Evolutionary conservation across 2,888 invertebrate species (phyloP).

Genomic region (Calephelis perditalis): DNA sequence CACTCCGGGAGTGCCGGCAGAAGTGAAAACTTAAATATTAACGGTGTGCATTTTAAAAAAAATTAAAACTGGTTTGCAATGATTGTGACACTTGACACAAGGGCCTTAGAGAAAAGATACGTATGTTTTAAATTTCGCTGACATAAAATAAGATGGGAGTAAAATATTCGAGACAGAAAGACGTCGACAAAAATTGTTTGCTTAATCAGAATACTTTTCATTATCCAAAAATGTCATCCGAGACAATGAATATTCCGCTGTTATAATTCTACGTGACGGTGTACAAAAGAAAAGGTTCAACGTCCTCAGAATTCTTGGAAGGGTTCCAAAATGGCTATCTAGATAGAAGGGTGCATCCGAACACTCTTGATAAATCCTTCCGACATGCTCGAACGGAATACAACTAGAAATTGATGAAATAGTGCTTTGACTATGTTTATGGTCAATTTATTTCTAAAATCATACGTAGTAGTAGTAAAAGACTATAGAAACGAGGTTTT

Average conservation of each 20-base stretch:
- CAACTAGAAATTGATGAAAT: neutral
- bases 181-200: neutral
- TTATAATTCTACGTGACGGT: neutral
- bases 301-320: neutral
- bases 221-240: neutral
- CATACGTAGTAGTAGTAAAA: too few relatives aligned
- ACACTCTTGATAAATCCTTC: constrained; percentile 1
- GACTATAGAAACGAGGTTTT: too few relatives aligned
- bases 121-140: too few relatives aligned
- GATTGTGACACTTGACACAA: too few relatives aligned
- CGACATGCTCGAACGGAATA: neutral
- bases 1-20: too few relatives aligned
- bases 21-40: too few relatives aligned
- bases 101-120: too few relatives aligned
- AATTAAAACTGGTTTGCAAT: too few relatives aligned
- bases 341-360: constrained; percentile 1
- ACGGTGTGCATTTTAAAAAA: too few relatives aligned
- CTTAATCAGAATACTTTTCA: neutral
- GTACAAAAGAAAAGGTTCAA: constrained; percentile 1
- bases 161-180: neutral
- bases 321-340: constrained; percentile 1
- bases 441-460: too few relatives aligned
- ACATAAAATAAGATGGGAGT: neutral
- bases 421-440: too few relatives aligned
- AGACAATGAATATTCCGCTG: neutral